A percentile compares a stretch with the other conserved stretches of the same genome.
phyloP scores from a whole-genome alignment of 1,140 invertebrate genomes.

The Pseudachorutes palmiensis region DNA sequence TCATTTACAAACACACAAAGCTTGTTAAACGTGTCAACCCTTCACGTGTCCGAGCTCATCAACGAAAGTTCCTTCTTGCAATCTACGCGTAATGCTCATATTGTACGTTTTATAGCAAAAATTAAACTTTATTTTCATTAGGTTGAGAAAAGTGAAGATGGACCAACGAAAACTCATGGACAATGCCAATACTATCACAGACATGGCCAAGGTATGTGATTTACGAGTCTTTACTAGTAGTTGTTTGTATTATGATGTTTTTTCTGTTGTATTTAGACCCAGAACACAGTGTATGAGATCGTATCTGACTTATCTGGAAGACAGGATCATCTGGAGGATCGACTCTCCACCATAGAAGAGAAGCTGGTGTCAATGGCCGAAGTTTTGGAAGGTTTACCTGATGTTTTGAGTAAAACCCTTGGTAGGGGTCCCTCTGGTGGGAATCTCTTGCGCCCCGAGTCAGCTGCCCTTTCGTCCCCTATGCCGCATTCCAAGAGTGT shows the following conservation, averaged over 20 bases:
- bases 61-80: conserved; percentile 97
- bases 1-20: conserved; percentile 99
- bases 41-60: conserved; percentile 90
- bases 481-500: conserved; percentile 52
- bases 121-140: conserved; percentile 56
- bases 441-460: conserved; percentile 73
- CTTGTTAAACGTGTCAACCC: conserved; percentile 94
- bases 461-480: conserved; percentile 42
- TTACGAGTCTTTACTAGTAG: background rate
- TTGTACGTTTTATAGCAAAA: no score
- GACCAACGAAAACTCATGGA: conserved; percentile 99
- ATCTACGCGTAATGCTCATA: conserved; percentile 99
- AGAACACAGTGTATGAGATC: conserved; percentile 93
- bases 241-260: background rate
- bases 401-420: conserved; percentile 64
- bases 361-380: conserved; percentile 67
- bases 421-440: conserved; percentile 44
- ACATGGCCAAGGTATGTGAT: conserved; percentile 93
- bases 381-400: conserved; percentile 71
- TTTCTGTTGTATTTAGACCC: conserved; percentile 71
- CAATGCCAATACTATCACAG: conserved; percentile 96
- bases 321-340: conserved; percentile 81
- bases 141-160: conserved; percentile 97
- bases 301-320: conserved; percentile 90
- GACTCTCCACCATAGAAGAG: conserved; percentile 74